Evolutionary conservation across 2,113 vertebrate genomes (phyloP).

Genomic region (Otus sunia): DNA sequence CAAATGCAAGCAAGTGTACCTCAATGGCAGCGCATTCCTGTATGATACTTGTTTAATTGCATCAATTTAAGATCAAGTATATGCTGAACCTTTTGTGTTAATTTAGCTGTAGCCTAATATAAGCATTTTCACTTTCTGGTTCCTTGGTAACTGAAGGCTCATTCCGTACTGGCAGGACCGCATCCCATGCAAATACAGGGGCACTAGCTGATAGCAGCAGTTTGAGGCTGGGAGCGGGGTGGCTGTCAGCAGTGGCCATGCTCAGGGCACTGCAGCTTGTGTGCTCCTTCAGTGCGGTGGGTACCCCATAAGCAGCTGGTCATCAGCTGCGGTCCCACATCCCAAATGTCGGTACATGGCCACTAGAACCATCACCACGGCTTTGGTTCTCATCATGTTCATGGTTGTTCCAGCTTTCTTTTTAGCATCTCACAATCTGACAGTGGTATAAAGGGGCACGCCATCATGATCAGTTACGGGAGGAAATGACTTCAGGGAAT

Average conservation of each 20-base stretch:
- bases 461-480: background rate
- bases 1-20: background rate
- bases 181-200: background rate
- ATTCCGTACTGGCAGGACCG: fast-evolving
- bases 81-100: background rate
- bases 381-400: background rate
- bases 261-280: background rate
- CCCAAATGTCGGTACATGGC: fast-evolving
- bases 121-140: background rate
- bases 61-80: background rate
- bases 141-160: background rate
- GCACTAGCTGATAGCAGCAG: background rate
- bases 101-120: background rate
- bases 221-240: background rate
- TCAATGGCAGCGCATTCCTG: background rate
- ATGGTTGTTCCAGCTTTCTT: background rate
- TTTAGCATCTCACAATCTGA: background rate
- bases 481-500: background rate
- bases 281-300: background rate
- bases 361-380: fast-evolving
- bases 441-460: background rate
- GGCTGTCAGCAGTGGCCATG: fast-evolving
- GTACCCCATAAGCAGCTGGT: background rate
- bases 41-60: background rate
- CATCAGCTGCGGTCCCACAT: background rate